These are phyloP conservation scores for Odontocolon sp. DNA, from an alignment of 2,888 invertebrate species.

Conservation along the genomic window DNA sequence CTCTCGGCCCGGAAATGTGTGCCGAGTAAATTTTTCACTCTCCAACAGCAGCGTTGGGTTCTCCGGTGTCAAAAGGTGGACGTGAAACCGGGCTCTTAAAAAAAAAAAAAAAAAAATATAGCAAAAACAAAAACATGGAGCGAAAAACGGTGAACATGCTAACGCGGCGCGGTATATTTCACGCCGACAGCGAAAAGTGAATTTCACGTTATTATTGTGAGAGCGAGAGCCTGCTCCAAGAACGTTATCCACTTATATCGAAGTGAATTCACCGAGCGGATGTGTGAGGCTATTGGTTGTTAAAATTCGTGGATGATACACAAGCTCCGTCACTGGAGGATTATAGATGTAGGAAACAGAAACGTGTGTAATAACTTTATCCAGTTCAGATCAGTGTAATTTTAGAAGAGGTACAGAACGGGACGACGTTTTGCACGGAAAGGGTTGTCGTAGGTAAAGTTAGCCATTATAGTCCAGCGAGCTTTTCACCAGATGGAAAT, in stretches of 20 bases:
- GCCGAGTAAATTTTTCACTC: constrained; percentile 36
- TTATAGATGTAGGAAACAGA: too few relatives aligned
- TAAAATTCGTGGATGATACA: constrained; percentile 17
- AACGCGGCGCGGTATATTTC: background rate
- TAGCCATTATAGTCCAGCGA: constrained; percentile 74
- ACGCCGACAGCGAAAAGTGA: constrained; percentile 12
- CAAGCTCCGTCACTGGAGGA: background rate
- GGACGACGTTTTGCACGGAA: constrained; percentile 33
- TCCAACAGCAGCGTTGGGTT: constrained; percentile 8
- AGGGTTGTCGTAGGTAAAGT: constrained; percentile 67
- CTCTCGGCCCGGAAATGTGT: constrained; percentile 9
- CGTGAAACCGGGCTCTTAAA: constrained; percentile 1
- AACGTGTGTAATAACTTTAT: constrained; percentile 18
- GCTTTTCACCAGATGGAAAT: constrained; percentile 75
- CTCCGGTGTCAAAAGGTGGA: constrained; percentile 45
- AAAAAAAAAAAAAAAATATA: background rate
- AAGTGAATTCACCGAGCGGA: constrained; percentile 18
- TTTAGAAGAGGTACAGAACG: background rate
- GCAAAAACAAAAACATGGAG: constrained; percentile 23
- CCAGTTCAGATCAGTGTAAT: background rate
- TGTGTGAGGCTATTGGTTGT: background rate
- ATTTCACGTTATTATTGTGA: constrained; percentile 43
- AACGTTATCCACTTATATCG: constrained; percentile 56
- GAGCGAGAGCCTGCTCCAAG: constrained; percentile 22
- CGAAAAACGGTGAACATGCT: constrained; percentile 17